Evolutionary conservation across 2,113 vertebrate genomes (phyloP).

Genomic region (Corythornis vintsioides): DNA sequence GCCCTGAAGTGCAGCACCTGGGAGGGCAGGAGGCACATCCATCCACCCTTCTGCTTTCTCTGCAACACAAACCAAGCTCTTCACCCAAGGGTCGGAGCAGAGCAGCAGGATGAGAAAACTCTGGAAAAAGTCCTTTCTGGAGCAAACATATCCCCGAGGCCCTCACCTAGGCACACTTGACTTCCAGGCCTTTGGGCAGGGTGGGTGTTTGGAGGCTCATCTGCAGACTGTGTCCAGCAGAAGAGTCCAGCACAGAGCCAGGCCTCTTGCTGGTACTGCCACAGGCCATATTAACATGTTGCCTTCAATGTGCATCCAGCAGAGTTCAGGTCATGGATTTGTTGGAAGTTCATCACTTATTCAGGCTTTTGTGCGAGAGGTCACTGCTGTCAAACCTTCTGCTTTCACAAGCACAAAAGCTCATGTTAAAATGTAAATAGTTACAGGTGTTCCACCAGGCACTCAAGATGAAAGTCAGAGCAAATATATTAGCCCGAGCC

Average conservation of each 20-base stretch:
- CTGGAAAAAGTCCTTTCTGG: not conserved
- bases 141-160: not conserved
- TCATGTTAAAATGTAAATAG: conserved; percentile 67
- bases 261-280: not conserved
- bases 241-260: not conserved
- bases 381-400: conserved; percentile 63
- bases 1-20: not conserved
- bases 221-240: not conserved
- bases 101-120: not conserved
- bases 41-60: not conserved
- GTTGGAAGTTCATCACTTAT: conserved; percentile 66
- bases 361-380: conserved; percentile 63
- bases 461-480: conserved; percentile 66
- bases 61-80: not conserved
- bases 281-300: conserved; percentile 56
- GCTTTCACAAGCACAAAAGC: conserved; percentile 68
- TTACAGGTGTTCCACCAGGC: conserved; percentile 65
- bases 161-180: not conserved
- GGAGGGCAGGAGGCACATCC: not conserved
- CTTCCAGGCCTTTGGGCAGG: not conserved
- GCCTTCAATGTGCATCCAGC: conserved; percentile 43
- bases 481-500: conserved; percentile 48
- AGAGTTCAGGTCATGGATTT: conserved; percentile 67
- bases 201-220: not conserved
- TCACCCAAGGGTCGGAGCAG: not conserved